Percentiles rank a stretch among this genome's conserved stretches.
phyloP scores from a whole-genome alignment of 2,797 vertebrate genomes.

The Sebastes diploproa region DNA sequence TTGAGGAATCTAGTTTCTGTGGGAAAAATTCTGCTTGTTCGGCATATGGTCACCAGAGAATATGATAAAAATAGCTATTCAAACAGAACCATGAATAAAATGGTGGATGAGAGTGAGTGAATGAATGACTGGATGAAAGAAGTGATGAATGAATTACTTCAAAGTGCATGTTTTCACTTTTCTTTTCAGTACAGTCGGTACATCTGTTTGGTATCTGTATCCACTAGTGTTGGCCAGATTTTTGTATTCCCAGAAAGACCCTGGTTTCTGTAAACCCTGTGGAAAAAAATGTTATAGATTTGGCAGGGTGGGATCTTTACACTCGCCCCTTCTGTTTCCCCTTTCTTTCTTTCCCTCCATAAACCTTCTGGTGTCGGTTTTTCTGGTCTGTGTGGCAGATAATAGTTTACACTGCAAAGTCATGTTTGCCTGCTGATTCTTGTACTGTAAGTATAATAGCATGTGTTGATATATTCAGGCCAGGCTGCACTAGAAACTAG shows the following conservation, averaged over 20 bases:
- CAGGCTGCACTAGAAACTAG: neutral
- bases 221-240: slow-evolving; percentile 36
- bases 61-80: slow-evolving; percentile 61
- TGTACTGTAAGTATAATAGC: neutral
- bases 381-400: slow-evolving; percentile 29
- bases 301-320: slow-evolving; percentile 58
- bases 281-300: slow-evolving; percentile 66
- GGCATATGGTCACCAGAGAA: slow-evolving; percentile 46
- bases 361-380: slow-evolving; percentile 35
- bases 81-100: slow-evolving; percentile 28
- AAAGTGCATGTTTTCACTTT: slow-evolving; percentile 19
- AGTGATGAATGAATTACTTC: slow-evolving; percentile 29
- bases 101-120: neutral
- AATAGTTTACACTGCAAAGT: slow-evolving; percentile 18
- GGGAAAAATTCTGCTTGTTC: slow-evolving; percentile 73
- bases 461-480: slow-evolving; percentile 15
- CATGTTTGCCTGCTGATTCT: slow-evolving; percentile 21
- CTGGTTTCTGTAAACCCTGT: slow-evolving; percentile 60
- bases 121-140: slow-evolving; percentile 11
- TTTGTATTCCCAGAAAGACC: slow-evolving; percentile 47
- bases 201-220: slow-evolving; percentile 67
- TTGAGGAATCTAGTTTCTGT: slow-evolving; percentile 78
- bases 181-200: slow-evolving; percentile 27
- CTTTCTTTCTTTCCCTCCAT: slow-evolving; percentile 35
- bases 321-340: slow-evolving; percentile 44